Base-by-base conservation (phyloP, 2,797 vertebrate genomes). In the Sebastiscus albofasciatus region DNA sequence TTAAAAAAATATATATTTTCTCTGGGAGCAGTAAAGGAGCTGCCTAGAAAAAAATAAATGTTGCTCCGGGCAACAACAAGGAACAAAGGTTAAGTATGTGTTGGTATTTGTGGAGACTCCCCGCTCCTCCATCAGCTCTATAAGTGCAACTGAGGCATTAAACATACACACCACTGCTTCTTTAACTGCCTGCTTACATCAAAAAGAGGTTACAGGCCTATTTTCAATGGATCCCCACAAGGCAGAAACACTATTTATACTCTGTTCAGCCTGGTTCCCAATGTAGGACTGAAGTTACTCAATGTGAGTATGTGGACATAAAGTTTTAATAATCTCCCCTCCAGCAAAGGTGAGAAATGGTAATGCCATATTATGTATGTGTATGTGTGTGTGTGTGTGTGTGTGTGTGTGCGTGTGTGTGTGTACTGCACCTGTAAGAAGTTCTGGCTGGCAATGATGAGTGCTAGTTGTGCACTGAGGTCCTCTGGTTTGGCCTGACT, bases 391-490 rank as follows among this genome's bases (percentile, higher is more conserved):
- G 52, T 52, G 64, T 29, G 33, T n/a, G n/a, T 20, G 18, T 61
- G 67, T 8, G 52, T 31, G 39, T 24, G 61, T 24, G 67, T 18
- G 77, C 61, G 52, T 31, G 31, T 34, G 60, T 12, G 5, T 39
- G 12, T 26, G 20, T 56, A 18, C 54, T 22, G 67, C 75, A 96
- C 98, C 98, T 99, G 98, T 72, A 99, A 95, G 92, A 99, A 99
- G 95, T 97, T 98, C 92, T 99, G 98, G 91, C 98, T 99, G 91
- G 98, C 97, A 62, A 98, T 97, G 88, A 99, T 99, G 66, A 99
- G 96, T 13, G 97, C 95, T 22, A 99, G 96, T 71, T 99, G 98
- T n/a, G 98, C 97, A 39, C 97, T 98, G 81, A 98, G 95, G 91
- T 99, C 97, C 80, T 99, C 98, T 0, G 98, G 96, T 89, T 98